Base-by-base conservation (phyloP, 2,888 invertebrate species). In the Alloplasta piceator region DNA sequence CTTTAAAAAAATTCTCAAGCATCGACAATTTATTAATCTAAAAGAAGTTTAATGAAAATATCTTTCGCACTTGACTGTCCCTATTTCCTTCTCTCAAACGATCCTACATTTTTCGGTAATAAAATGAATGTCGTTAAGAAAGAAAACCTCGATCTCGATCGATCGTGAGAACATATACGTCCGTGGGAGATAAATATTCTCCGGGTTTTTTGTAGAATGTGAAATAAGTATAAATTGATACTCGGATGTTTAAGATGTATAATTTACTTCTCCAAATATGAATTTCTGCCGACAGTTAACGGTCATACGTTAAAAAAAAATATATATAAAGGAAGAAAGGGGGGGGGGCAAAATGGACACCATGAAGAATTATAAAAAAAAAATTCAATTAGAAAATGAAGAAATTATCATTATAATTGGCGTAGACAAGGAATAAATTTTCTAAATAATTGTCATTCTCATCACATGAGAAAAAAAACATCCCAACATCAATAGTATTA, bases 191-290 rank as follows among this genome's bases (percentile, higher is more conserved):
- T 61, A 67, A 71, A 66, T 67, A 56, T 48, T 41, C 14, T 12
- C 36, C 5, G 5, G 7, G 55, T 16, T 7, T 55, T 26, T n/a
- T 39, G 60, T 39, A 36, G 41, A 66, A 67, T 36, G 36, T 10
- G 60, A 48, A 66, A 14, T 4, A 55, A 7, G 71, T 70, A 73
- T 66, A 36, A 72, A 56, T 16, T 39, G 50, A 56, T 63, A 60
- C 48, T 26, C 26, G 50, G 43, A 38, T 43, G 61, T 43, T 58
- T 71, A 52, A 60, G 67, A 63, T 66, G 68, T 68, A 70, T 70
- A 76, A 70, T 77, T 73, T 71, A 41, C 70, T 73, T 50, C 46
- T n/a, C n/a, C 14, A 52, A 66, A 48, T 77, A 64, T 50, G 68
- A 76, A 36, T 56, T 68, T 55, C 36, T n/a, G 56, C 39, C 38